Evolutionary conservation across 2,888 invertebrate species (phyloP).

Genomic region (Dryobotodes eremita): DNA sequence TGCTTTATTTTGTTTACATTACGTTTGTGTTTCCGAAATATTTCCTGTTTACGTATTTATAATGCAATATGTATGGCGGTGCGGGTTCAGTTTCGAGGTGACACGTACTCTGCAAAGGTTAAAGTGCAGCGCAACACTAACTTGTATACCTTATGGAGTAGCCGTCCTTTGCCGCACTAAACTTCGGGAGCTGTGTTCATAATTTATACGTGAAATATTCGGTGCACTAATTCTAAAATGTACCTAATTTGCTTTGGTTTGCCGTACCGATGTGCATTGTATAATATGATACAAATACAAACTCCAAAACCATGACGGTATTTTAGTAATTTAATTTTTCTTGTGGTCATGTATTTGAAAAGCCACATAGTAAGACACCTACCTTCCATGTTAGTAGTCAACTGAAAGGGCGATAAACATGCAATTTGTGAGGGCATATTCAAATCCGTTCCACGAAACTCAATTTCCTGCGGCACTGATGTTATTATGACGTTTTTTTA

Average conservation of each 20-base stretch:
- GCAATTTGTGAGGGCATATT: constrained; percentile 58
- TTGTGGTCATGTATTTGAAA: not conserved
- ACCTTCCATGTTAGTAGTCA: constrained; percentile 18
- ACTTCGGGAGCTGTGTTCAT: constrained; percentile 55
- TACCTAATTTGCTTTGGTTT: constrained; percentile 55
- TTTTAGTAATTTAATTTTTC: not conserved
- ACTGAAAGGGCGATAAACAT: constrained; percentile 55
- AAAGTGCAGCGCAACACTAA: constrained; percentile 62
- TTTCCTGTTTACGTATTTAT: constrained; percentile 61
- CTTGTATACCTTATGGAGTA: constrained; percentile 65
- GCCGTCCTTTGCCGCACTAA: constrained; percentile 58
- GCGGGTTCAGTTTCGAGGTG: constrained; percentile 46
- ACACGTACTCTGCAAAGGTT: constrained; percentile 56
- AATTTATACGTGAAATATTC: constrained; percentile 61
- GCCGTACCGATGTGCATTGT: constrained; percentile 17
- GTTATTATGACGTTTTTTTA: constrained; percentile 68
- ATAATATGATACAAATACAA: constrained; percentile 16
- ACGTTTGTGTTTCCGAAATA: constrained; percentile 33
- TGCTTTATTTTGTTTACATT: constrained; percentile 44
- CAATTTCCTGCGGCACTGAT: constrained; percentile 63
- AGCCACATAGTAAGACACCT: constrained; percentile 22
- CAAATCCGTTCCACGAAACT: constrained; percentile 61
- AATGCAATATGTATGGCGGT: constrained; percentile 54
- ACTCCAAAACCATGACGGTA: not conserved
- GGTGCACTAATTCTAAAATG: constrained; percentile 52